Evolutionary conservation across 1,140 invertebrate genomes (phyloP).

Genomic region (Drosophila simulans): DNA sequence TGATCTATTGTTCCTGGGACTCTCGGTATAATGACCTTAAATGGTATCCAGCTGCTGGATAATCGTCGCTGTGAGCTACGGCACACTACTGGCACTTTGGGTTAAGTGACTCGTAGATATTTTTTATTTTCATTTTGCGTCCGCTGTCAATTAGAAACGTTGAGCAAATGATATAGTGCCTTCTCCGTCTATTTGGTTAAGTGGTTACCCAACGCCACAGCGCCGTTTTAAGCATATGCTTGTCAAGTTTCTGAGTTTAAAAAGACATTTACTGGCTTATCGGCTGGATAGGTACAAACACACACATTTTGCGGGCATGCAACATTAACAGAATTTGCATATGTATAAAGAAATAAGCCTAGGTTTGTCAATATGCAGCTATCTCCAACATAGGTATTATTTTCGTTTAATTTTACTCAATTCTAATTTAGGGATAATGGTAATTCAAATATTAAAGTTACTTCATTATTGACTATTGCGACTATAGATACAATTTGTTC

Average conservation of each 20-base stretch:
- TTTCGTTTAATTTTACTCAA: no score
- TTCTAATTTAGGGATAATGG: no score
- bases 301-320: no score
- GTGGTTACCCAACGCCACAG: not conserved
- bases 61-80: slow-evolving; percentile 4
- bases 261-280: not conserved
- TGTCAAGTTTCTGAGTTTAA: not conserved
- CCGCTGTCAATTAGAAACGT: not conserved
- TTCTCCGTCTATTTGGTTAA: not conserved
- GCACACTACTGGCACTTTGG: not conserved
- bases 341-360: not conserved
- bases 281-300: no score
- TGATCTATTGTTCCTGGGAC: slow-evolving; percentile 11
- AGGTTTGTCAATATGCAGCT: no score
- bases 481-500: not conserved
- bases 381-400: no score
- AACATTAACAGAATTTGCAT: not conserved
- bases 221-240: not conserved
- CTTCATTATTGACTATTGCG: not conserved
- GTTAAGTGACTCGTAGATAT: slow-evolving; percentile 4
- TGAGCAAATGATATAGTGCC: not conserved
- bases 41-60: slow-evolving; percentile 21
- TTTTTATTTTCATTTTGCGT: not conserved
- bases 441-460: not conserved
- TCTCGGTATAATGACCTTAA: not conserved